phyloP scores from a whole-genome alignment of 2,888 invertebrate genomes.

The Aradus depressus region DNA sequence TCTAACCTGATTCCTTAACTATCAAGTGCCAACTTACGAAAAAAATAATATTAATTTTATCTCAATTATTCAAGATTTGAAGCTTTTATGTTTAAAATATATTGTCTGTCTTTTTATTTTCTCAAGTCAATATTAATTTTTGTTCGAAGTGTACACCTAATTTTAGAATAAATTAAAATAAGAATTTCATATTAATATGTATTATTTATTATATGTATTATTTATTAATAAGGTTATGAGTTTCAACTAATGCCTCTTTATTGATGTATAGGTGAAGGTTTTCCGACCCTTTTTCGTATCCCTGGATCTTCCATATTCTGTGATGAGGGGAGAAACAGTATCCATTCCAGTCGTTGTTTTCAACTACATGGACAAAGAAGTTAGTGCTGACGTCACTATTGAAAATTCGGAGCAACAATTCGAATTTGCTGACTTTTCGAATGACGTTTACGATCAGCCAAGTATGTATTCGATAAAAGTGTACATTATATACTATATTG shows the following conservation, averaged over 20 bases:
- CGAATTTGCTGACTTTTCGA: constrained; percentile 67
- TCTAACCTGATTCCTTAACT: too few relatives aligned
- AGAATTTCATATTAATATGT: background rate
- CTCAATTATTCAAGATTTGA: background rate
- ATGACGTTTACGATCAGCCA: constrained; percentile 57
- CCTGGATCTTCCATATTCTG: constrained; percentile 75
- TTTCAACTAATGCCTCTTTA: background rate
- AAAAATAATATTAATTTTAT: too few relatives aligned
- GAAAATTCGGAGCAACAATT: constrained; percentile 72
- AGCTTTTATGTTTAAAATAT: background rate
- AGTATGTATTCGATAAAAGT: constrained; percentile 49
- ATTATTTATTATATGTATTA: too few relatives aligned
- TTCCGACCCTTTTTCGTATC: constrained; percentile 76
- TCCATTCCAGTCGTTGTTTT: constrained; percentile 78
- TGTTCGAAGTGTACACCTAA: too few relatives aligned
- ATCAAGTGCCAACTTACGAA: too few relatives aligned
- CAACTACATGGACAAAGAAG: constrained; percentile 71
- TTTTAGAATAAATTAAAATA: background rate
- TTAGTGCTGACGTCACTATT: constrained; percentile 69
- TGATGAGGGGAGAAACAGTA: constrained; percentile 81
- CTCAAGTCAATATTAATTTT: background rate
- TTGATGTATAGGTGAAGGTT: constrained; percentile 47
- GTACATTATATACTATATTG: too few relatives aligned
- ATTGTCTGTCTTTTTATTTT: background rate
- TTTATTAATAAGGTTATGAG: background rate